phyloP scores from a whole-genome alignment of 2,888 invertebrate species.

The Seira ritae region DNA sequence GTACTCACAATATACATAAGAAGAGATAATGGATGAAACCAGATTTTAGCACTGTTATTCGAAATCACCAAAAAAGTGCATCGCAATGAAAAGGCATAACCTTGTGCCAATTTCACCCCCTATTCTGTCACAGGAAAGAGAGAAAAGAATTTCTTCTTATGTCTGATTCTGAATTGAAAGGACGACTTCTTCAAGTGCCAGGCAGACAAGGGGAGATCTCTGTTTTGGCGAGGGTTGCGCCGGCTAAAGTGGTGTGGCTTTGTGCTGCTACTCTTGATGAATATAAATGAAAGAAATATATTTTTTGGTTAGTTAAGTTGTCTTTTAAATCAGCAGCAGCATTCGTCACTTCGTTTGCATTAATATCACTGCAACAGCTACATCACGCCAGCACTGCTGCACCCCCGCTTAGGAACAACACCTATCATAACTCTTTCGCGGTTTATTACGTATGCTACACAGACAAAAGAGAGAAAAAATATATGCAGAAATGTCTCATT shows the following conservation, averaged over 20 bases:
- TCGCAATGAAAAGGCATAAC: slow-evolving; percentile 31
- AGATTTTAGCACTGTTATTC: slow-evolving; percentile 19
- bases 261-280: slow-evolving; percentile 27
- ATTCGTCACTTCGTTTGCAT: too few species aligned
- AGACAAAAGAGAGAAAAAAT: too few species aligned
- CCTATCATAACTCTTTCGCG: slow-evolving; percentile 12
- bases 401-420: slow-evolving; percentile 15
- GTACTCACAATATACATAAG: too few species aligned
- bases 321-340: slow-evolving; percentile 26
- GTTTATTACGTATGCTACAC: too few species aligned
- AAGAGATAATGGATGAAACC: too few species aligned
- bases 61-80: slow-evolving; percentile 45
- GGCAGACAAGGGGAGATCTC: too few species aligned
- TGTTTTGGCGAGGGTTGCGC: not conserved
- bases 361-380: too few species aligned
- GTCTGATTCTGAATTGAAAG: too few species aligned
- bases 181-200: too few species aligned
- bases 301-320: slow-evolving; percentile 32
- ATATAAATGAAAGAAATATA: slow-evolving; percentile 46
- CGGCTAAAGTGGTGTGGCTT: slow-evolving; percentile 3
- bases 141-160: not conserved
- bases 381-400: slow-evolving; percentile 35
- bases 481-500: not conserved
- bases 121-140: slow-evolving; percentile 10
- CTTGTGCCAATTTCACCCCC: slow-evolving; percentile 31